These are phyloP conservation scores for Drosophila miranda DNA, from an alignment of 1,140 invertebrate species.

Conservation along the genomic window DNA sequence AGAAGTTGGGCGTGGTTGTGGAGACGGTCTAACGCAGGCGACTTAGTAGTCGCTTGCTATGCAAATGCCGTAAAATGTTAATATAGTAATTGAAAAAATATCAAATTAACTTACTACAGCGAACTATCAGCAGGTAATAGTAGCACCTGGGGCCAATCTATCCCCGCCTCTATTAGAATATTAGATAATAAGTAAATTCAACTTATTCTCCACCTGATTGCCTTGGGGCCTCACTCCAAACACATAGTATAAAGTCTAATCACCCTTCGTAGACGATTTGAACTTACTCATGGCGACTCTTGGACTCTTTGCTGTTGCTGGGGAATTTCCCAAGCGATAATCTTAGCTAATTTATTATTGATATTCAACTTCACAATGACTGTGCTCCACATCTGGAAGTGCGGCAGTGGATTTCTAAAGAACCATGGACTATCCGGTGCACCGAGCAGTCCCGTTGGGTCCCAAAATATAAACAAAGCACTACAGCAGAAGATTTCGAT, in stretches of 20 bases:
- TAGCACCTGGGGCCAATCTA: too few species aligned
- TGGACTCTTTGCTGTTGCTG: neutral
- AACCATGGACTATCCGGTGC: too few species aligned
- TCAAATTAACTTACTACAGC: too few species aligned
- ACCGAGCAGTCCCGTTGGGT: neutral
- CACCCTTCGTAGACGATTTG: neutral
- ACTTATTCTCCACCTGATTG: neutral
- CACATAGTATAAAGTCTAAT: neutral
- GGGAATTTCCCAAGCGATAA: too few species aligned
- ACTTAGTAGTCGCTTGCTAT: slow-evolving; percentile 11
- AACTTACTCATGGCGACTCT: slow-evolving; percentile 2
- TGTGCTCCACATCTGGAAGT: too few species aligned
- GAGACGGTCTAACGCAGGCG: slow-evolving; percentile 10
- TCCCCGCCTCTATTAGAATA: too few species aligned
- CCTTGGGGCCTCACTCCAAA: neutral
- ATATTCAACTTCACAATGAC: too few species aligned
- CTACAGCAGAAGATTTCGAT: slow-evolving; percentile 16
- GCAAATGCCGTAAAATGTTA: slow-evolving; percentile 60
- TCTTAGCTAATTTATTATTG: too few species aligned
- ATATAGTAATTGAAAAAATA: slow-evolving; percentile 12
- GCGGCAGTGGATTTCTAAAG: too few species aligned
- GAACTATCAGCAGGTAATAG: too few species aligned
- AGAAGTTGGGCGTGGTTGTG: slow-evolving; percentile 22
- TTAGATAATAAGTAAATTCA: neutral
- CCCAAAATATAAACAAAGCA: slow-evolving; percentile 11